phyloP scores from a whole-genome alignment of 92 coral and sea anemone species.

The Epizoanthus scotinus region DNA sequence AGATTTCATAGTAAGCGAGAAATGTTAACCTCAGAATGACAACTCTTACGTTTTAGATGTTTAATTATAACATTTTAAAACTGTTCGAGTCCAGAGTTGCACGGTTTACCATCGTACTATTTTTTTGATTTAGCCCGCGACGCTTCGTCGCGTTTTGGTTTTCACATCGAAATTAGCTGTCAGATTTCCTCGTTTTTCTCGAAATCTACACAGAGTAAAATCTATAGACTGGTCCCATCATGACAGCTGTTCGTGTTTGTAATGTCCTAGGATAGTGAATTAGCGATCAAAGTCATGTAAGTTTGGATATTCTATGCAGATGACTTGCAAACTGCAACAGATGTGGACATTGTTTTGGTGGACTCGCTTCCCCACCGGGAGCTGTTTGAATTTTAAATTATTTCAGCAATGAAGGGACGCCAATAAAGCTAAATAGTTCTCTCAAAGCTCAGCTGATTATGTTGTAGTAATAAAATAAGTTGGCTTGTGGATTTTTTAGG shows the following conservation, averaged over 20 bases:
- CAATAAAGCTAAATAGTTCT: slow-evolving; percentile 9
- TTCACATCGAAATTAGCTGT: not conserved
- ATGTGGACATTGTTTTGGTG: slow-evolving; percentile 23
- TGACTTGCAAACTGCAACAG: slow-evolving; percentile 31
- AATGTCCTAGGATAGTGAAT: not conserved
- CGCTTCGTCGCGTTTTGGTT: not conserved
- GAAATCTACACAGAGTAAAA: not conserved
- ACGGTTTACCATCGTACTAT: not conserved
- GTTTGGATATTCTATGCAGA: not conserved
- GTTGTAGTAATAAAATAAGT: not conserved
- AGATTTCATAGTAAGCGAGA: not conserved
- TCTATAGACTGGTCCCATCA: not conserved
- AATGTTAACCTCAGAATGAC: not conserved
- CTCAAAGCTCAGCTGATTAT: not conserved
- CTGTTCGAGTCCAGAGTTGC: not conserved
- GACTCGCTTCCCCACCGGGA: slow-evolving; percentile 17
- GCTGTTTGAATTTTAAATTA: slow-evolving; percentile 35
- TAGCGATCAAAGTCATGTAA: not conserved
- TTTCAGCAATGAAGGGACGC: not conserved
- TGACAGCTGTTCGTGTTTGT: not conserved
- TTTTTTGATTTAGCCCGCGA: not conserved
- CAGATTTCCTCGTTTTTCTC: not conserved
- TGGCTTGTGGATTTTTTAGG: too few species aligned
- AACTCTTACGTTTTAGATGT: not conserved
- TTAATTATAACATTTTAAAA: not conserved